A percentile compares a stretch with the other conserved stretches of the same genome.
Evolutionary conservation across 92 coral and sea anemone genomes (phyloP).

Genomic region (Nematostella vectensis): DNA sequence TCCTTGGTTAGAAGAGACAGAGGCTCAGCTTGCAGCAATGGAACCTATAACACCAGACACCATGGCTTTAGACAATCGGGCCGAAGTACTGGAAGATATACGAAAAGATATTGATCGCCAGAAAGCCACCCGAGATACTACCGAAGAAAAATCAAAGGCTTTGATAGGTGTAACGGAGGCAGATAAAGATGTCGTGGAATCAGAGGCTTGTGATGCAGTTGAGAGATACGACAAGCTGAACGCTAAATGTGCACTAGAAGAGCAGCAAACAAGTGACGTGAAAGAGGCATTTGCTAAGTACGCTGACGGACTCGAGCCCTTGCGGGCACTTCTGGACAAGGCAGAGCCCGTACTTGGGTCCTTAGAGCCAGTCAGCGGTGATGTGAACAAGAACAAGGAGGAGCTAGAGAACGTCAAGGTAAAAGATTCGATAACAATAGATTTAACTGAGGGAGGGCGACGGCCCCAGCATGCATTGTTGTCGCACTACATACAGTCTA

Average conservation of each 20-base stretch:
- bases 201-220: constrained; percentile 59
- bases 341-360: constrained; percentile 53
- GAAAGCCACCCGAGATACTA: constrained; percentile 61
- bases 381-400: constrained; percentile 73
- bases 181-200: constrained; percentile 50
- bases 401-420: constrained; percentile 74
- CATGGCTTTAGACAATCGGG: constrained; percentile 37
- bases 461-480: not conserved
- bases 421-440: too few relatives aligned
- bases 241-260: constrained; percentile 44
- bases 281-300: constrained; percentile 34
- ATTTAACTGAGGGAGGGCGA: too few relatives aligned
- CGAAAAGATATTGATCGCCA: constrained; percentile 68
- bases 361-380: constrained; percentile 60
- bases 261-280: constrained; percentile 51
- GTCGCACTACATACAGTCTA: too few relatives aligned
- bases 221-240: constrained; percentile 76
- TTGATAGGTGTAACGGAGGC: constrained; percentile 62
- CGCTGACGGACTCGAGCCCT: constrained; percentile 50
- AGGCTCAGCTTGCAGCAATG: constrained; percentile 53
- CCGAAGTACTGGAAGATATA: constrained; percentile 21
- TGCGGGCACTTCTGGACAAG: constrained; percentile 42
- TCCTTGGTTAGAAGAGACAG: constrained; percentile 81
- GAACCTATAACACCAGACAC: constrained; percentile 60
- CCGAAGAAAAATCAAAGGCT: constrained; percentile 56